phyloP scores from a whole-genome alignment of 2,888 invertebrate genomes.

The Ischnus inquisitorius region DNA sequence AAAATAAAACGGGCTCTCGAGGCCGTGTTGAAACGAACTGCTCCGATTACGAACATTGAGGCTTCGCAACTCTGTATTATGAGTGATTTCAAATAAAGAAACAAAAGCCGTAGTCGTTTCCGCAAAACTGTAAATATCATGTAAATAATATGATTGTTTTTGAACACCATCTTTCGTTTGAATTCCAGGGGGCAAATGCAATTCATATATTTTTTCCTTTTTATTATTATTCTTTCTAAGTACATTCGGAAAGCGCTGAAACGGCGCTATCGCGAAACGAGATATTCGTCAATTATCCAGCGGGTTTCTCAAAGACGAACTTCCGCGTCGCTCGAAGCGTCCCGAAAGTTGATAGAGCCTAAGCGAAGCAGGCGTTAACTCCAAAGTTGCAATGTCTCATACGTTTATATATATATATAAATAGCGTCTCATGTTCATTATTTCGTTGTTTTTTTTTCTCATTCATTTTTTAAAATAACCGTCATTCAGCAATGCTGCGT shows the following conservation, averaged over 20 bases:
- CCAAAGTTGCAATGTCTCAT: slow-evolving; percentile 40
- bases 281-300: slow-evolving; percentile 32
- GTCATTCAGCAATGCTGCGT: slow-evolving; percentile 49
- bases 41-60: slow-evolving; percentile 63
- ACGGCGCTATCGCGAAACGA: slow-evolving; percentile 19
- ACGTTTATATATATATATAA: slow-evolving; percentile 27
- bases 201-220: slow-evolving; percentile 42
- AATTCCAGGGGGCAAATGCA: slow-evolving; percentile 62
- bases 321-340: slow-evolving; percentile 26
- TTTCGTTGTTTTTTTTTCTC: slow-evolving; percentile 9
- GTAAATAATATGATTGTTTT: slow-evolving; percentile 75
- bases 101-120: slow-evolving; percentile 68
- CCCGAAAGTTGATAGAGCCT: slow-evolving; percentile 2
- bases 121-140: slow-evolving; percentile 75
- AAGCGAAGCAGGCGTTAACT: slow-evolving; percentile 39
- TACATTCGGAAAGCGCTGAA: slow-evolving; percentile 9
- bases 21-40: slow-evolving; percentile 29
- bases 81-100: slow-evolving; percentile 65
- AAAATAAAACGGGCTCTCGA: slow-evolving; percentile 29
- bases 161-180: slow-evolving; percentile 62
- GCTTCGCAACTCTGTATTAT: slow-evolving; percentile 64
- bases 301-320: slow-evolving; percentile 15
- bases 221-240: slow-evolving; percentile 28
- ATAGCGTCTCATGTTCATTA: slow-evolving; percentile 20
- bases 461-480: slow-evolving; percentile 12